A percentile compares a stretch with the other conserved stretches of the same genome.
phyloP scores from a whole-genome alignment of 2,888 invertebrate genomes.

The Drosophila flavopinicola region DNA sequence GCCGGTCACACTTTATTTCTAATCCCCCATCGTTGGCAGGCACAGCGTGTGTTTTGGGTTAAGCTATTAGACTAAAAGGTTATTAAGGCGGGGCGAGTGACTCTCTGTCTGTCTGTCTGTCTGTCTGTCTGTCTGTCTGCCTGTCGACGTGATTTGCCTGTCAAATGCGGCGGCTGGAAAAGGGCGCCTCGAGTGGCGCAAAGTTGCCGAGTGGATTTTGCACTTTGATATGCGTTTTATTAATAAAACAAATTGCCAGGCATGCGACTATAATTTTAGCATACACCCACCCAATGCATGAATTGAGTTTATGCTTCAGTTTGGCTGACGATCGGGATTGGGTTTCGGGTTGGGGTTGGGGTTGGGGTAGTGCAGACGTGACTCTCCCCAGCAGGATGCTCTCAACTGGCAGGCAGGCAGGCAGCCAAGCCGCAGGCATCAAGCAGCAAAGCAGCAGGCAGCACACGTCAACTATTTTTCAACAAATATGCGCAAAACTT shows the following conservation, averaged over 20 bases:
- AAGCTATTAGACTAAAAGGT: conserved; percentile 71
- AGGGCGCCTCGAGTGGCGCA: conserved; percentile 13
- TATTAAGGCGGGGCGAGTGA: conserved; percentile 39
- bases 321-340: conserved; percentile 32
- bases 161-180: conserved; percentile 27
- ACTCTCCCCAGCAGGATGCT: conserved; percentile 7
- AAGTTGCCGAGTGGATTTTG: conserved; percentile 56
- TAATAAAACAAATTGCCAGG: conserved; percentile 62
- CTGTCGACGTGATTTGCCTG: conserved; percentile 61
- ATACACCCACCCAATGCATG: conserved; percentile 41
- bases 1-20: conserved; percentile 45
- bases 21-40: conserved; percentile 13
- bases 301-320: conserved; percentile 51
- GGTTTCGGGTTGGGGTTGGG: not conserved
- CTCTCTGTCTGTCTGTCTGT: no score
- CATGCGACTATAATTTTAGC: conserved; percentile 49
- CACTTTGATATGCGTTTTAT: conserved; percentile 66
- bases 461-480: conserved; percentile 63
- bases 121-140: no score
- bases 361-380: conserved; percentile 31
- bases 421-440: conserved; percentile 44
- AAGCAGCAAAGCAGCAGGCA: conserved; percentile 14
- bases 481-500: conserved; percentile 62
- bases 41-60: conserved; percentile 37
- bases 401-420: no score